phyloP scores from a whole-genome alignment of 64 coral and sea anemone species.

The Dendronephthya gigantea region DNA sequence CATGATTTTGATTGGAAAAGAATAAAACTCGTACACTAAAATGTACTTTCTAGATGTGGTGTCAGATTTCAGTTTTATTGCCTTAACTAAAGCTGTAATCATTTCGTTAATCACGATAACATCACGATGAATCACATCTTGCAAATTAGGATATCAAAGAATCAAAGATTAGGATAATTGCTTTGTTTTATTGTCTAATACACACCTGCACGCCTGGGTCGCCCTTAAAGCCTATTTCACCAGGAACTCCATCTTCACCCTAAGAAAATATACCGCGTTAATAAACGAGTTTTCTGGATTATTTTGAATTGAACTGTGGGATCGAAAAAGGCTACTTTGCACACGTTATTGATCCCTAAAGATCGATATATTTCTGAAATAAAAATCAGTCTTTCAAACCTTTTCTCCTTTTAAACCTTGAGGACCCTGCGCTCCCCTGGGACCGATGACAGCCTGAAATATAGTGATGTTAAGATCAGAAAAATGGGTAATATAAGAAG shows the following conservation, averaged over 20 bases:
- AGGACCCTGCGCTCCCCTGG: background rate
- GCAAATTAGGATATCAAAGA: background rate
- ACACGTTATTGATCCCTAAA: background rate
- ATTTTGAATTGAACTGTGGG: background rate
- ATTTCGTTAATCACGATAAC: too few relatives aligned
- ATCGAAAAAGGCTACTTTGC: too few relatives aligned
- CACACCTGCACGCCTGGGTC: background rate
- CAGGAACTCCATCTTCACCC: background rate
- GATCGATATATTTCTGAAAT: background rate
- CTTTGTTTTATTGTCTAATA: background rate
- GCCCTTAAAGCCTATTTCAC: background rate
- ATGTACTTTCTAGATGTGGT: too few relatives aligned
- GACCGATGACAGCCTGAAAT: background rate
- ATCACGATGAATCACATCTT: background rate
- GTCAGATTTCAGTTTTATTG: too few relatives aligned
- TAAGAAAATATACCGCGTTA: background rate
- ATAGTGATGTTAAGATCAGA: too few relatives aligned
- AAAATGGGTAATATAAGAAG: too few relatives aligned
- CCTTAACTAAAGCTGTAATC: too few relatives aligned
- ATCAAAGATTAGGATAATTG: background rate
- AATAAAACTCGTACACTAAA: too few relatives aligned
- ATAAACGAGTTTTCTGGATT: background rate
- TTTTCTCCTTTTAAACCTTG: background rate
- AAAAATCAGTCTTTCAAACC: background rate
- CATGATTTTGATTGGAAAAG: too few relatives aligned